A percentile compares a stretch with the other conserved stretches of the same genome.
Conservation (phyloP, 2,113 vertebrate genomes). For the Vidua chalybeata region DNA sequence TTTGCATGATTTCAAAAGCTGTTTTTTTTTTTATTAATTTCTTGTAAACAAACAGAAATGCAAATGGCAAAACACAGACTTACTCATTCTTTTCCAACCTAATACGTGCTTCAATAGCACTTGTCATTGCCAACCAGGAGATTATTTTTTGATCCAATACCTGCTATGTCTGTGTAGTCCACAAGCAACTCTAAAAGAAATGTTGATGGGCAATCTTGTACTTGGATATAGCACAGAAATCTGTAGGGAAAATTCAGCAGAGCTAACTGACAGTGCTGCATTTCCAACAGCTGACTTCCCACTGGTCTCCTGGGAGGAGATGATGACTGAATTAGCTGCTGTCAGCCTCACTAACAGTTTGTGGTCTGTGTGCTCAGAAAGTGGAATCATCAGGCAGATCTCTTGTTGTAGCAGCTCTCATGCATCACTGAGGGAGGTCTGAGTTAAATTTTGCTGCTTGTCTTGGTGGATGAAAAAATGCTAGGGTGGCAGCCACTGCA, state of each 20-base stretch:
- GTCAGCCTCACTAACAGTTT: background rate
- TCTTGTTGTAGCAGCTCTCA: background rate
- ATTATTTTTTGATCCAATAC: background rate
- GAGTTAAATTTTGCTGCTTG: background rate
- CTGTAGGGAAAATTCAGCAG: background rate
- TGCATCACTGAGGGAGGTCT: background rate
- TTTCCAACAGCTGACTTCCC: background rate
- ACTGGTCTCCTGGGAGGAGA: background rate
- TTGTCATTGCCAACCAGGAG: background rate
- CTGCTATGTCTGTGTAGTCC: background rate
- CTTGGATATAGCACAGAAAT: background rate
- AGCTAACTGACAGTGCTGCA: background rate
- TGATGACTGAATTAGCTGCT: background rate
- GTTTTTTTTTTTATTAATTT: background rate
- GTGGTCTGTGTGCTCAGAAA: background rate
- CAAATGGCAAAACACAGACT: background rate
- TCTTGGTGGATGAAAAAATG: background rate
- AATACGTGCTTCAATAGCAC: background rate
- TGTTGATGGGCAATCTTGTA: background rate
- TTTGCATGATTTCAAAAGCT: constrained; percentile 7
- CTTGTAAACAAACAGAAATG: background rate
- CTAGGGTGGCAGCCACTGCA: background rate
- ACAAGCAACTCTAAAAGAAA: background rate
- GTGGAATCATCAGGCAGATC: background rate
- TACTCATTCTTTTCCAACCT: background rate